phyloP scores from a whole-genome alignment of 1,140 invertebrate species.

The Elysia chlorotica region DNA sequence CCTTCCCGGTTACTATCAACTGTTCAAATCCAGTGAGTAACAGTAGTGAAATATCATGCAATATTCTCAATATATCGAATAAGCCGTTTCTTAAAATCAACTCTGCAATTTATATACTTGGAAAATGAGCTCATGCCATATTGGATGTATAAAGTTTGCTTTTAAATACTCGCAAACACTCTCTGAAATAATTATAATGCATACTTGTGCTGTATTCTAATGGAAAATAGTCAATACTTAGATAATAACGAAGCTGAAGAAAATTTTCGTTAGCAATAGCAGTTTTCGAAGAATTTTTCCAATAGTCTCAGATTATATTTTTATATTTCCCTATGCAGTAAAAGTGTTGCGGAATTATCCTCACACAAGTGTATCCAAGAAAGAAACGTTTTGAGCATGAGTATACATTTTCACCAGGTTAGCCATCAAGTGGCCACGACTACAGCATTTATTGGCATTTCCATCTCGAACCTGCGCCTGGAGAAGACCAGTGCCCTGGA shows the following conservation, averaged over 20 bases:
- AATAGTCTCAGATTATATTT: no score
- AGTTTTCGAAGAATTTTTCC: no score
- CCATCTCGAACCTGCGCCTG: neutral
- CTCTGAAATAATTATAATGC: neutral
- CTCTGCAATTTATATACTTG: neutral
- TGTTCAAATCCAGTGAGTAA: neutral
- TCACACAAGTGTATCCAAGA: neutral
- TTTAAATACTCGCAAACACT: neutral
- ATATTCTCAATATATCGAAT: no score
- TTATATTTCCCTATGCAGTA: no score
- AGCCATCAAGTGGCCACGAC: neutral
- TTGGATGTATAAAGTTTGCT: neutral
- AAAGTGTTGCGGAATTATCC: neutral
- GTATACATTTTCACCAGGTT: neutral
- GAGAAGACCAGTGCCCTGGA: neutral
- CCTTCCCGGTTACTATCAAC: neutral
- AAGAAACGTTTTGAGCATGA: neutral
- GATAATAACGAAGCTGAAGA: neutral
- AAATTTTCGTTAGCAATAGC: no score
- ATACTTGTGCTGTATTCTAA: neutral
- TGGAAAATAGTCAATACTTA: neutral
- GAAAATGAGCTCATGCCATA: neutral
- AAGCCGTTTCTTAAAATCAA: no score
- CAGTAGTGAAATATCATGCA: neutral
- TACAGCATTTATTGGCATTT: neutral